Evolutionary conservation across 64 coral and sea anemone species (phyloP).

Genomic region (Anthopleura sola): DNA sequence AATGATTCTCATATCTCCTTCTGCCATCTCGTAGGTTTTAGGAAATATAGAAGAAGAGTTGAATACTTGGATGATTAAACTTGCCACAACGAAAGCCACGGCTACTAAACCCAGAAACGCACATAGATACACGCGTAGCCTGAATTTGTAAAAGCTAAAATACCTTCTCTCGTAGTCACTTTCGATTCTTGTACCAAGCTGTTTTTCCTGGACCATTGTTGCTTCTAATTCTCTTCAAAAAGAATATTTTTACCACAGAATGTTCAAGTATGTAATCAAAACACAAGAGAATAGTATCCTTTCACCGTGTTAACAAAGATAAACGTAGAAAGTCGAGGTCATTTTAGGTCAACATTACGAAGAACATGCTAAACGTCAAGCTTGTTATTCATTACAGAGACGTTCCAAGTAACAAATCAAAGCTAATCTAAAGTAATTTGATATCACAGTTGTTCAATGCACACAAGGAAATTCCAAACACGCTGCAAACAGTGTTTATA

Average conservation of each 20-base stretch:
- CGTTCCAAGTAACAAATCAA: neutral
- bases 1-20: slow-evolving; percentile 77
- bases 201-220: neutral
- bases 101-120: slow-evolving; percentile 51
- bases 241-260: neutral
- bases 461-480: slow-evolving; percentile 4
- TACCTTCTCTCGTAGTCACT: neutral
- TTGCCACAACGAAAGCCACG: slow-evolving; percentile 43
- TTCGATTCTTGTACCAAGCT: neutral
- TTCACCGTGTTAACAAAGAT: slow-evolving; percentile 10
- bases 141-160: slow-evolving; percentile 22
- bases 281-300: neutral
- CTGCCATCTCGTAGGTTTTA: slow-evolving; percentile 62
- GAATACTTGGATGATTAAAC: slow-evolving; percentile 73
- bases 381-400: neutral
- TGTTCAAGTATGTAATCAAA: neutral
- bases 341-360: neutral
- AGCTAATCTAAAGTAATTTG: neutral
- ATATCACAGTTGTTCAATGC: neutral
- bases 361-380: neutral
- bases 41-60: slow-evolving; percentile 79
- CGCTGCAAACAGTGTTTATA: neutral
- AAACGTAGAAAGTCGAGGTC: slow-evolving; percentile 13
- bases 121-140: slow-evolving; percentile 67
- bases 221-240: neutral